Conservation (phyloP, 2,113 vertebrate species). For the Psophia crepitans region DNA sequence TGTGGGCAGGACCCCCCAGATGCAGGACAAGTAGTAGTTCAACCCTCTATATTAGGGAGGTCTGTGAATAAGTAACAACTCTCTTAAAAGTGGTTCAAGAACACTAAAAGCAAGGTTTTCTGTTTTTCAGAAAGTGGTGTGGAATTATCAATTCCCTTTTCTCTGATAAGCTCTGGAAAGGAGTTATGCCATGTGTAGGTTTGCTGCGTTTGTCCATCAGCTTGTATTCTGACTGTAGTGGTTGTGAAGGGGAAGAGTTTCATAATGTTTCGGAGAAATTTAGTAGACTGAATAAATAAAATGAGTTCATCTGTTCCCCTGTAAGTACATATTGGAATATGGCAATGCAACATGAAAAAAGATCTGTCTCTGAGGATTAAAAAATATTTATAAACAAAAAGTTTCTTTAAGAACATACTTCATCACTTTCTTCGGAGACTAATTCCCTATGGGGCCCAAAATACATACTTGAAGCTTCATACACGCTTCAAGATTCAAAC, state of each 20-base stretch:
- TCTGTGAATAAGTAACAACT: background rate
- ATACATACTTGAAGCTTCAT: background rate
- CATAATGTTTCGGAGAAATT: background rate
- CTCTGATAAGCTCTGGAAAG: background rate
- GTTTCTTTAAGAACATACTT: background rate
- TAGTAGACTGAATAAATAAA: background rate
- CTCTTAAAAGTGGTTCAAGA: background rate
- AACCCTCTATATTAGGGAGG: background rate
- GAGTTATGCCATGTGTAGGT: fast-evolving
- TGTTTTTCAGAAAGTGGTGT: background rate
- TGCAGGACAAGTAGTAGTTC: background rate
- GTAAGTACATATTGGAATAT: background rate
- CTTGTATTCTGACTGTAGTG: fast-evolving
- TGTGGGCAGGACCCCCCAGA: too few relatives aligned
- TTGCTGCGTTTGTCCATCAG: background rate
- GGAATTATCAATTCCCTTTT: background rate
- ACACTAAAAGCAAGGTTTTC: background rate
- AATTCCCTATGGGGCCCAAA: background rate
- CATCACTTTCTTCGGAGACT: background rate
- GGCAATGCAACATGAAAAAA: background rate
- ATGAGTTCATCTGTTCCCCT: background rate
- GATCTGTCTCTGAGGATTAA: background rate
- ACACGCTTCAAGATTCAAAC: background rate
- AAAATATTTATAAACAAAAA: background rate
- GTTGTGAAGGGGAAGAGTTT: background rate